A percentile compares a stretch with the other conserved stretches of the same genome.
These are phyloP conservation scores for Diarsia dahlii DNA, from an alignment of 2,888 invertebrate genomes.

Conservation along the genomic window DNA sequence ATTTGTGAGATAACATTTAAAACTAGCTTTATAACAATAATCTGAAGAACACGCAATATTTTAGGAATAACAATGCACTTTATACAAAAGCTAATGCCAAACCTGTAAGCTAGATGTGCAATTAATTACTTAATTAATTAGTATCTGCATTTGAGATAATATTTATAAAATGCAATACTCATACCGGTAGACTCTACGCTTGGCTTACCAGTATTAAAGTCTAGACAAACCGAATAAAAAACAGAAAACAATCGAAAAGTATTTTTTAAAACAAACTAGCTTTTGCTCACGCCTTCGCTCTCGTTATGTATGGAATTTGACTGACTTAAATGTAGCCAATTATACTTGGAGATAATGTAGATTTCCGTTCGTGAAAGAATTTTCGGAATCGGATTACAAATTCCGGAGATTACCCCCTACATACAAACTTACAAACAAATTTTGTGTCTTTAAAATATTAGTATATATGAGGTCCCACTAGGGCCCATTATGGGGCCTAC, in stretches of 20 bases:
- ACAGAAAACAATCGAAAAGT: neutral
- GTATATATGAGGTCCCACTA: too few species aligned
- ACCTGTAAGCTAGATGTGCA: neutral
- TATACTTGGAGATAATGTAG: too few species aligned
- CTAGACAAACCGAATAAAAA: neutral
- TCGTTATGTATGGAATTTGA: too few species aligned
- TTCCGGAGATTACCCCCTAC: too few species aligned
- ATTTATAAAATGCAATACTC: neutral
- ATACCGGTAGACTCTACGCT: neutral
- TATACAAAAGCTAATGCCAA: neutral
- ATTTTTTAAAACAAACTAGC: neutral
- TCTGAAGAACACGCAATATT: neutral
- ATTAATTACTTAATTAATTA: neutral
- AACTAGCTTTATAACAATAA: neutral
- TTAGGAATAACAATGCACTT: neutral
- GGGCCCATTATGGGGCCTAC: too few species aligned
- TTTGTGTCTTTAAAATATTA: too few species aligned
- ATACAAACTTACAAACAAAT: too few species aligned
- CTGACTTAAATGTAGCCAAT: too few species aligned
- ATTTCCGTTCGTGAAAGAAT: too few species aligned
- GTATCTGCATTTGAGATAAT: neutral
- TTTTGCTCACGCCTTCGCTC: too few species aligned
- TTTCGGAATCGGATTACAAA: too few species aligned
- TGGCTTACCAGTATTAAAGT: neutral
- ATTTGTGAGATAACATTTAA: conserved; percentile 1